phyloP scores from a whole-genome alignment of 2,797 vertebrate genomes.

The Loriculus beryllinus region DNA sequence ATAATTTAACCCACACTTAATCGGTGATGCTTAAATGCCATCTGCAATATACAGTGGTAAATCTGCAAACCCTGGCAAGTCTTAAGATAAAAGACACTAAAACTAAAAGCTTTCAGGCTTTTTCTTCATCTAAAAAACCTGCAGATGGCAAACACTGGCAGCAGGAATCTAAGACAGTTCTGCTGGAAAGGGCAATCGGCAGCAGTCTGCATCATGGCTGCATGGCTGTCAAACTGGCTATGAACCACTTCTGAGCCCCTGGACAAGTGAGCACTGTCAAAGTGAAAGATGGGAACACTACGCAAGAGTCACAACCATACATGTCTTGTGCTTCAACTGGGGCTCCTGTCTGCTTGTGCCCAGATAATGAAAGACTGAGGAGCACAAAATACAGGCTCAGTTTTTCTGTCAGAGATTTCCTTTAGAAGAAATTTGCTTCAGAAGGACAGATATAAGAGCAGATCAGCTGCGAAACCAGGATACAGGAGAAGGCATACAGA shows the following conservation, averaged over 20 bases:
- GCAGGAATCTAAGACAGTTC: not conserved
- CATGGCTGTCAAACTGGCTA: not conserved
- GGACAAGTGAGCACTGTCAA: not conserved
- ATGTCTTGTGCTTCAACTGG: rapidly evolving
- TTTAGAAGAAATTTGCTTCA: slow-evolving; percentile 22
- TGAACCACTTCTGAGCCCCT: rapidly evolving
- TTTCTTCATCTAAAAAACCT: slow-evolving; percentile 1
- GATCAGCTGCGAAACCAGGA: not conserved
- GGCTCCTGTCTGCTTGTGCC: not conserved
- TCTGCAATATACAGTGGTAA: slow-evolving; percentile 16
- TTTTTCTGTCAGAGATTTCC: not conserved
- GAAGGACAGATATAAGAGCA: not conserved
- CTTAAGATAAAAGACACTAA: slow-evolving; percentile 42
- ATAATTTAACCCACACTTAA: slow-evolving; percentile 56
- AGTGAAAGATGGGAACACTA: not conserved
- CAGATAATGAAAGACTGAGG: not conserved
- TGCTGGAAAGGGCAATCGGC: not conserved
- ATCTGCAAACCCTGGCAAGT: slow-evolving; percentile 30
- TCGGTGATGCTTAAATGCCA: slow-evolving; percentile 36
- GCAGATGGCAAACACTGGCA: not conserved
- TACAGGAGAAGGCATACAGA: not conserved
- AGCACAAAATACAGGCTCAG: not conserved
- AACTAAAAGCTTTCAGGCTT: slow-evolving; percentile 18
- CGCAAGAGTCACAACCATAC: not conserved
- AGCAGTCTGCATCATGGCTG: not conserved